Evolutionary conservation across 2,797 vertebrate genomes (phyloP).

Genomic region (Varecia variegata): DNA sequence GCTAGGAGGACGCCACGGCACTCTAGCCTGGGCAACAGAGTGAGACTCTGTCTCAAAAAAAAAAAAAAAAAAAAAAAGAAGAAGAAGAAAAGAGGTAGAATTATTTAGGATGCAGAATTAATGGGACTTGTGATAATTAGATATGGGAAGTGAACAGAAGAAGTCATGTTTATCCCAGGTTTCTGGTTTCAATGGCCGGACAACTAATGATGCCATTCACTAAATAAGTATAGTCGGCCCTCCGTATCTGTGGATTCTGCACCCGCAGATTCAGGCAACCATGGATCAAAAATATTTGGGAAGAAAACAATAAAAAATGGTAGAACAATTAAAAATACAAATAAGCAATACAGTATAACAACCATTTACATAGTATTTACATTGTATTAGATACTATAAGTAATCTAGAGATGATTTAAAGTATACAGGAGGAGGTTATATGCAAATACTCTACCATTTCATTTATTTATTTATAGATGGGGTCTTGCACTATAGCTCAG

Average conservation of each 20-base stretch:
- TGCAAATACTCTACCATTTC: neutral
- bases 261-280: neutral
- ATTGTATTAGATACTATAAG: neutral
- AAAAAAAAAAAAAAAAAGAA: too few relatives aligned
- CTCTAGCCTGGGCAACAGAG: too few relatives aligned
- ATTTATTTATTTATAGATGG: neutral
- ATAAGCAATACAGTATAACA: neutral
- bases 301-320: neutral
- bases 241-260: neutral
- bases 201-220: neutral
- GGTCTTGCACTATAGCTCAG: neutral
- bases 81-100: neutral
- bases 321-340: neutral
- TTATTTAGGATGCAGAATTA: neutral
- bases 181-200: conserved; percentile 51
- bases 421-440: neutral
- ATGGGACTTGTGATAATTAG: conserved; percentile 12
- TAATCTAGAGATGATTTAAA: neutral
- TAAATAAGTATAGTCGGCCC: neutral
- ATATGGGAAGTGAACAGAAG: neutral
- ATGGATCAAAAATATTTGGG: neutral
- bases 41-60: too few relatives aligned
- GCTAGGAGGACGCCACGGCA: too few relatives aligned
- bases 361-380: neutral
- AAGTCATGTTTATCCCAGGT: conserved; percentile 7